Evolutionary conservation across 37 sponge, comb jelly and placozoan genomes (phyloP).

Genomic region (Tethya wilhelma): DNA sequence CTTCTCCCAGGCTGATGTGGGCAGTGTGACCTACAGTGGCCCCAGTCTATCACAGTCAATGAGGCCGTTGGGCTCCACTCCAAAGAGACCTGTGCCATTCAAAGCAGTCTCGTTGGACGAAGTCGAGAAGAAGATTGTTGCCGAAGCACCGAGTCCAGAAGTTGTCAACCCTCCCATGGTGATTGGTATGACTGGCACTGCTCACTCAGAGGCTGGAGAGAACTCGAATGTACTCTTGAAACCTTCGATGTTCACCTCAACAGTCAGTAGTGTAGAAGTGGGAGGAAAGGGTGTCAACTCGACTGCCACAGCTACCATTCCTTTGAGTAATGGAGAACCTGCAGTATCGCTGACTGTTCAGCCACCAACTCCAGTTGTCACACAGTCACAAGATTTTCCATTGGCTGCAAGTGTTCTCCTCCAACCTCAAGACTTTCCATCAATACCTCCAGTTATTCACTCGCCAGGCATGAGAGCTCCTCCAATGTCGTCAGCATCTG

Average conservation of each 20-base stretch:
- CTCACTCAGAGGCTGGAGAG: conserved; percentile 2
- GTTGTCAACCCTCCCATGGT: neutral
- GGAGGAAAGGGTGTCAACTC: too few relatives aligned
- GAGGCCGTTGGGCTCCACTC: too few relatives aligned
- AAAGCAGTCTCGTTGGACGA: conserved; percentile 49
- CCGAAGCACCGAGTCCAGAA: conserved; percentile 4
- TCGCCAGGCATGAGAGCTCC: conserved; percentile 67
- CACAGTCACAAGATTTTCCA: neutral
- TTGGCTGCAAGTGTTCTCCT: neutral
- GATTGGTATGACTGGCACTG: neutral
- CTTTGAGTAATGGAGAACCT: neutral
- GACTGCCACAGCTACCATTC: too few relatives aligned
- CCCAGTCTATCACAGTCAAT: too few relatives aligned
- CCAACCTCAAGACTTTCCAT: conserved; percentile 39
- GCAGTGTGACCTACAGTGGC: too few relatives aligned
- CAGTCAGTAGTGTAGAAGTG: too few relatives aligned
- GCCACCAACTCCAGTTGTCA: too few relatives aligned
- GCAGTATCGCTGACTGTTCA: too few relatives aligned
- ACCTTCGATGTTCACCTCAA: conserved; percentile 3
- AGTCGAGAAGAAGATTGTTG: conserved; percentile 48
- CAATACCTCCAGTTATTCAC: conserved; percentile 63
- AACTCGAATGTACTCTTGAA: conserved; percentile 12
- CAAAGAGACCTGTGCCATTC: neutral
- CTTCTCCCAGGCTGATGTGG: neutral
- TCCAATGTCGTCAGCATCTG: too few relatives aligned